Base-by-base conservation (phyloP, 2,888 invertebrate species). In the Odontothrips loti region DNA sequence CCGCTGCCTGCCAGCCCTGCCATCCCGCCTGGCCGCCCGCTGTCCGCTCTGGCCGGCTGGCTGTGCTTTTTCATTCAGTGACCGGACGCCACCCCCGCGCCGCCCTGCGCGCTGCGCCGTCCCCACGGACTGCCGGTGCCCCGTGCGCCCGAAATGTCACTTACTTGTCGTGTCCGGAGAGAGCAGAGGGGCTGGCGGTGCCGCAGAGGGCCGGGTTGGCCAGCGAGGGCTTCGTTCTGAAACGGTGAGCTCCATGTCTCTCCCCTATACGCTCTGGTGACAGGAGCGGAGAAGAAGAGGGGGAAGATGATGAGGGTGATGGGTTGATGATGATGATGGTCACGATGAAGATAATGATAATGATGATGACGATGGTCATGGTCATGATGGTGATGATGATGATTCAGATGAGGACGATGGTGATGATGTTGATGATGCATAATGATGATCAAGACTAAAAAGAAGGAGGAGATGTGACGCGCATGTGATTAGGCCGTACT, bases 121-220 rank as follows among this genome's bases (percentile, higher is more conserved):
- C 68, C 68, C 68, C 68, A 75, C 68, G 68, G 68, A 75, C 68
- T 9, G 27, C 58, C 68, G 17, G 58, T 15, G 58, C 20, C 51
- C 58, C 58, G 58, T n/a, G 58, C 58, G 68, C 23, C 23, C 68
- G 10, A 75, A 75, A 75, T 75, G 68, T 75, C 68, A 75, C 68
- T 75, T 75, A 75, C 68, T 75, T 75, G 68, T 23, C 68, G 68
- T 12, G 27, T n/a, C 68, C 58, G 58, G 58, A n/a, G 58, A 17
- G 20, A 58, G 68, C 23, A 10, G 68, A 27, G 27, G 23, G 68
- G 68, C 23, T 9, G 20, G 68, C 23, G 63, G n/a, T 23, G 68
- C n/a, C n/a, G 23, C 63, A 9, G 63, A n/a, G 63, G 2, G n/a
- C n/a, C 9, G 63, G 20, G n/a, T n/a, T 9, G n/a, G 63, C 63